Percentiles rank a stretch among this genome's conserved stretches.
Evolutionary conservation across 2,888 invertebrate species (phyloP).

Genomic region (Diarsia brunnea): DNA sequence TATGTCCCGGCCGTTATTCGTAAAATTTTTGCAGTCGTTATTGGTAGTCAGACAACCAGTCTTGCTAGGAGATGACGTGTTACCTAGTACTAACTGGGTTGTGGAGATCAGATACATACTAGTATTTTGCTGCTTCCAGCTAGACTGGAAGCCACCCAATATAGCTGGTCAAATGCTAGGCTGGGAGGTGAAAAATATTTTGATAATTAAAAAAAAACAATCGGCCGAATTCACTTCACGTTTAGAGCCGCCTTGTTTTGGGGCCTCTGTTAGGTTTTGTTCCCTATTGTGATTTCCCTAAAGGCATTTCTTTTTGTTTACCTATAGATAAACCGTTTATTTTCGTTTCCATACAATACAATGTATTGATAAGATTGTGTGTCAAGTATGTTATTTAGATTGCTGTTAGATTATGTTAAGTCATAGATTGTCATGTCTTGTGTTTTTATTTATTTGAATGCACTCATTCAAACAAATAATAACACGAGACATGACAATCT

Average conservation of each 20-base stretch:
- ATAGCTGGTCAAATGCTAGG: neutral
- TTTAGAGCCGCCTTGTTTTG: neutral
- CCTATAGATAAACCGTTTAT: slow-evolving; percentile 18
- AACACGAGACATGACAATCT: slow-evolving; percentile 26
- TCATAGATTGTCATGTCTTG: slow-evolving; percentile 32
- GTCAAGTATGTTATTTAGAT: slow-evolving; percentile 42
- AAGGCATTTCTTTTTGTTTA: neutral
- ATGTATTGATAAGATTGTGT: slow-evolving; percentile 29
- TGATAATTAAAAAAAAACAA: neutral
- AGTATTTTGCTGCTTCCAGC: neutral
- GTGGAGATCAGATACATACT: neutral
- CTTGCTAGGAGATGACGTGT: neutral
- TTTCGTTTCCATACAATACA: slow-evolving; percentile 12
- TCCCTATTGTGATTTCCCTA: neutral
- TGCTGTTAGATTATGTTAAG: slow-evolving; percentile 14
- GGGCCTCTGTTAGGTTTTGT: neutral
- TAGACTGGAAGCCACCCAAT: neutral
- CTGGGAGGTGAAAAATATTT: neutral
- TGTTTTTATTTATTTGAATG: slow-evolving; percentile 22
- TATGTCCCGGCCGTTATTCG: neutral
- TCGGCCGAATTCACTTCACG: neutral
- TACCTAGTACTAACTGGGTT: neutral
- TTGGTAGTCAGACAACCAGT: neutral
- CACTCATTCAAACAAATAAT: slow-evolving; percentile 6
- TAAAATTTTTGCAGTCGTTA: neutral